Evolutionary conservation across 1,140 invertebrate genomes (phyloP).

Genomic region (Caenorhabditis latens): DNA sequence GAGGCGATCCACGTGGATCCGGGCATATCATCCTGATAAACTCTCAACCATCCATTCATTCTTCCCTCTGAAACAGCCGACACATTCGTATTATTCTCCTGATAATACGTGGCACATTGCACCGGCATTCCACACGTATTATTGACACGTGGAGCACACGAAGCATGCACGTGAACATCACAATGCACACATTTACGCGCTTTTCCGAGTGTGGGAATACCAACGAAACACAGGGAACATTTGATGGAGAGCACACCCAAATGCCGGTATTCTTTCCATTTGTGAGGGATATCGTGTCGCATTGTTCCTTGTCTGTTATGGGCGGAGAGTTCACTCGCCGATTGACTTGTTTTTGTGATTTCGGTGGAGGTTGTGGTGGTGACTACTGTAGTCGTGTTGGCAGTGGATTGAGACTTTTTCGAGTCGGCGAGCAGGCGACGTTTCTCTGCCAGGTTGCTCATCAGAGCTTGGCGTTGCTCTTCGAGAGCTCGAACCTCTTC

Average conservation of each 20-base stretch:
- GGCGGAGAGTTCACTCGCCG: constrained; percentile 23
- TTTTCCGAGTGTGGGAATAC: constrained; percentile 46
- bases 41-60: constrained; percentile 64
- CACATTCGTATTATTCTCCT: constrained; percentile 46
- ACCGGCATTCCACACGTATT: constrained; percentile 63
- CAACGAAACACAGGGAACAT: constrained; percentile 61
- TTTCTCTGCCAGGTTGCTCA: background rate
- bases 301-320: constrained; percentile 35
- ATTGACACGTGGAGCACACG: constrained; percentile 54
- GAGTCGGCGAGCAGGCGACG: background rate
- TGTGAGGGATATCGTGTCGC: constrained; percentile 64
- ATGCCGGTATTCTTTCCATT: constrained; percentile 60
- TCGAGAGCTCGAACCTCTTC: constrained; percentile 4
- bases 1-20: constrained; percentile 49
- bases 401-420: constrained; percentile 6
- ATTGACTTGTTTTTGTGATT: constrained; percentile 14
- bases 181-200: constrained; percentile 38
- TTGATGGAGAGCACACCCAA: constrained; percentile 44
- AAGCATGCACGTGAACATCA: constrained; percentile 46
- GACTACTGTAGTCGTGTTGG: constrained; percentile 20
- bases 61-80: constrained; percentile 30
- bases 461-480: background rate
- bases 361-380: background rate
- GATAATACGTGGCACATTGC: constrained; percentile 55
- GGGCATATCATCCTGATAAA: constrained; percentile 47